phyloP scores from a whole-genome alignment of 2,888 invertebrate species.

The Anoncus sp. region DNA sequence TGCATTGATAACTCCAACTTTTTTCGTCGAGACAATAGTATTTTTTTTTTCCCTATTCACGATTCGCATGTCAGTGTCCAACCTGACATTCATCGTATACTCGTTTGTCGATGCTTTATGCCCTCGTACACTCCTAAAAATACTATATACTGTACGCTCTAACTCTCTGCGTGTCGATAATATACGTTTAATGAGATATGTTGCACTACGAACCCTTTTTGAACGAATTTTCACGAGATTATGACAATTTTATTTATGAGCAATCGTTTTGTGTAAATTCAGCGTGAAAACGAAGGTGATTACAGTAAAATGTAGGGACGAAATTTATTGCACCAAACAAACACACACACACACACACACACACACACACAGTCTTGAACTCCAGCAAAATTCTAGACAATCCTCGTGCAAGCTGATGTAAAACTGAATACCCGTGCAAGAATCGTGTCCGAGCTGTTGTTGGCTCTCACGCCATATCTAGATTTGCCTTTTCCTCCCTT shows the following conservation, averaged over 20 bases:
- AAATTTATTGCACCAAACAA: not conserved
- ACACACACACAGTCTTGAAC: not conserved
- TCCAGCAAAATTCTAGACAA: constrained; percentile 23
- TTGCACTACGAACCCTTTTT: not conserved
- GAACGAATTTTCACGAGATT: not conserved
- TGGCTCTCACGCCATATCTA: constrained; percentile 62
- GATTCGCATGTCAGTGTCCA: too few species aligned
- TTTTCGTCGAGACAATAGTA: not conserved
- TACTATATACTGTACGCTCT: not conserved
- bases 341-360: too few species aligned
- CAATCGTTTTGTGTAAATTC: not conserved
- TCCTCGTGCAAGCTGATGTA: constrained; percentile 38
- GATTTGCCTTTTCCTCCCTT: constrained; percentile 70
- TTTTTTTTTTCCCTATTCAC: not conserved
- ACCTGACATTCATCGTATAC: too few species aligned
- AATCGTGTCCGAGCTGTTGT: constrained; percentile 59
- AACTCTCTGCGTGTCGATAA: not conserved
- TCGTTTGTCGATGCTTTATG: not conserved
- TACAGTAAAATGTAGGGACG: not conserved
- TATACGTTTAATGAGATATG: not conserved
- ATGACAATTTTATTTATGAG: not conserved
- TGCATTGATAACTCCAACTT: too few species aligned
- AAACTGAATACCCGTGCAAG: constrained; percentile 52
- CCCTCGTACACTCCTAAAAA: not conserved
- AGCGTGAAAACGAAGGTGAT: not conserved